Conservation (phyloP, 2,797 vertebrate species). For the Labeo calbasu region DNA sequence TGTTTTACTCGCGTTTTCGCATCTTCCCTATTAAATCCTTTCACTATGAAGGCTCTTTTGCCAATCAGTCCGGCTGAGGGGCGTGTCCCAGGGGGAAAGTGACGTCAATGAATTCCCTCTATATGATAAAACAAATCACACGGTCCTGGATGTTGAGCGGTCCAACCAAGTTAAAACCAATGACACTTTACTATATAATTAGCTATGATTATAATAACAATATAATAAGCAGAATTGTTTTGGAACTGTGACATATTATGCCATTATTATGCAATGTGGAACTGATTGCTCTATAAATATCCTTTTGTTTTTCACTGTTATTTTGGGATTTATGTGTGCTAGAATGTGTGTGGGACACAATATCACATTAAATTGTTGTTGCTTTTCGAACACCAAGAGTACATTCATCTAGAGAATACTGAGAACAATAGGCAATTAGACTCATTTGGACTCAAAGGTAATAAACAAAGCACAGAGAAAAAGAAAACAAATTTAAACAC, state of each 20-base stretch:
- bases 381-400: not conserved
- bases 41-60: too few species aligned
- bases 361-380: slow-evolving; percentile 3
- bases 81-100: too few species aligned
- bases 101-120: too few species aligned
- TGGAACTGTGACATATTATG: not conserved
- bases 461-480: not conserved
- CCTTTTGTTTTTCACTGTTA: not conserved
- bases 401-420: slow-evolving; percentile 5
- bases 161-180: not conserved
- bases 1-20: too few species aligned
- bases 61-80: too few species aligned
- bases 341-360: not conserved
- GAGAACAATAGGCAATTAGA: slow-evolving; percentile 14
- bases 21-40: too few species aligned
- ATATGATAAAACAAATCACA: too few species aligned
- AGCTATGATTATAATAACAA: not conserved
- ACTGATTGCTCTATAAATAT: slow-evolving; percentile 8
- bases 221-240: not conserved
- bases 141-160: not conserved
- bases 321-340: not conserved
- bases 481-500: not conserved
- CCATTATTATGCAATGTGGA: not conserved
- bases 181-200: not conserved
- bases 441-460: not conserved